Conservation (phyloP, 1,140 invertebrate species). For the Homalodisca vitripennis region DNA sequence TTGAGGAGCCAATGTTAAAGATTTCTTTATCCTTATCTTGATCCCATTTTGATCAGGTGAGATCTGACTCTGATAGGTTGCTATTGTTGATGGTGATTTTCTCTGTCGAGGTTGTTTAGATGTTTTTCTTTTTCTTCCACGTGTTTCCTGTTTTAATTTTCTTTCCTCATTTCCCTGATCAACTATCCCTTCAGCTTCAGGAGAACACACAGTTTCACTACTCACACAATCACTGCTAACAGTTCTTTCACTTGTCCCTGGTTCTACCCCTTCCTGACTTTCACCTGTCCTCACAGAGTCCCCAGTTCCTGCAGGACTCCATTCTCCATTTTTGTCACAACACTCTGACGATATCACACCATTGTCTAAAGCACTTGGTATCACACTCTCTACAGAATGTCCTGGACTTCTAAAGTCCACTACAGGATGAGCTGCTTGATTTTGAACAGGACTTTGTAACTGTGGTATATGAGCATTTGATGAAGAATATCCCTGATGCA, state of each 20-base stretch:
- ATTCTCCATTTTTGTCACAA: conserved; percentile 37
- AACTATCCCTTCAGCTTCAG: conserved; percentile 15
- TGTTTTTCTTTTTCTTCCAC: conserved; percentile 39
- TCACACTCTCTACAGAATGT: conserved; percentile 20
- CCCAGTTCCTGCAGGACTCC: conserved; percentile 34
- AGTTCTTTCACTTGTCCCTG: conserved; percentile 40
- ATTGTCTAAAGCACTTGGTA: conserved; percentile 25
- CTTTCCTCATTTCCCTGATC: conserved; percentile 21
- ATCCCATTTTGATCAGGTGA: conserved; percentile 62
- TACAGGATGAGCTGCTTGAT: neutral
- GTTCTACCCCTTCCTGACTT: conserved; percentile 22
- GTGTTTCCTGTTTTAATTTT: conserved; percentile 27
- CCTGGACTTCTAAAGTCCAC: conserved; percentile 27
- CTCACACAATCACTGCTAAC: conserved; percentile 43
- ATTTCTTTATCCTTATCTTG: conserved; percentile 63
- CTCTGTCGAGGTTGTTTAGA: conserved; percentile 30
- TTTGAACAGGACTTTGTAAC: conserved; percentile 7
- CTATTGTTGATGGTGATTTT: conserved; percentile 34
- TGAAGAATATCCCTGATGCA: neutral
- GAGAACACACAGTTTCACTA: conserved; percentile 41
- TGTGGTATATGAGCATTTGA: conserved; percentile 9
- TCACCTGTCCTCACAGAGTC: conserved; percentile 31
- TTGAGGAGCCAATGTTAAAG: conserved; percentile 42
- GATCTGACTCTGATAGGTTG: conserved; percentile 56
- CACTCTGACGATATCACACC: conserved; percentile 15